A percentile compares a stretch with the other conserved stretches of the same genome.
Evolutionary conservation across 1,140 invertebrate species (phyloP).

Genomic region (Drosophila murphyi): DNA sequence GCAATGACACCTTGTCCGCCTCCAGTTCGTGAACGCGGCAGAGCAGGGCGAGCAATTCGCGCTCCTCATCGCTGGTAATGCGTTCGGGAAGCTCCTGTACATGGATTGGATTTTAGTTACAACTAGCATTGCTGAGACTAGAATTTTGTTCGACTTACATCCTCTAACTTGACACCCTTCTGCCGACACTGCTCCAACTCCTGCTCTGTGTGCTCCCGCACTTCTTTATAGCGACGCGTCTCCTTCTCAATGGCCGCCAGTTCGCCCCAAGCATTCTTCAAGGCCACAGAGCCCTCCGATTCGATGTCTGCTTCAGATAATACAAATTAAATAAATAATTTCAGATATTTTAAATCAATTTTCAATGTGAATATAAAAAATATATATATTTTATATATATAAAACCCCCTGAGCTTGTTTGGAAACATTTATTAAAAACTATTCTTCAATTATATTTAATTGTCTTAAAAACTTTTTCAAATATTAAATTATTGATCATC

Average conservation of each 20-base stretch:
- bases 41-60: slow-evolving; percentile 92
- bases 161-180: slow-evolving; percentile 91
- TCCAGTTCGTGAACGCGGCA: slow-evolving; percentile 95
- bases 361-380: too few species aligned
- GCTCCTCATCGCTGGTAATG: slow-evolving; percentile 93
- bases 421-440: too few species aligned
- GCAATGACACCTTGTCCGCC: slow-evolving; percentile 93
- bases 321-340: background rate
- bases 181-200: slow-evolving; percentile 91
- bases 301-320: slow-evolving; percentile 68
- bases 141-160: slow-evolving; percentile 86
- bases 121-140: accelerated
- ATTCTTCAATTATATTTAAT: too few species aligned
- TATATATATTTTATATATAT: too few species aligned
- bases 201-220: slow-evolving; percentile 90
- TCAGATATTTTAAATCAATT: too few species aligned
- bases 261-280: slow-evolving; percentile 93
- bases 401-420: too few species aligned
- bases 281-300: slow-evolving; percentile 89
- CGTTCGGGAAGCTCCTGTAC: slow-evolving; percentile 91
- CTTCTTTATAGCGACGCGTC: slow-evolving; percentile 91
- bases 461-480: too few species aligned
- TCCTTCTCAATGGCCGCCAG: slow-evolving; percentile 93
- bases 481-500: too few species aligned
- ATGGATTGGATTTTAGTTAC: slow-evolving; percentile 10